phyloP scores from a whole-genome alignment of 2,888 invertebrate genomes.

The Nemotelus pantherinus region DNA sequence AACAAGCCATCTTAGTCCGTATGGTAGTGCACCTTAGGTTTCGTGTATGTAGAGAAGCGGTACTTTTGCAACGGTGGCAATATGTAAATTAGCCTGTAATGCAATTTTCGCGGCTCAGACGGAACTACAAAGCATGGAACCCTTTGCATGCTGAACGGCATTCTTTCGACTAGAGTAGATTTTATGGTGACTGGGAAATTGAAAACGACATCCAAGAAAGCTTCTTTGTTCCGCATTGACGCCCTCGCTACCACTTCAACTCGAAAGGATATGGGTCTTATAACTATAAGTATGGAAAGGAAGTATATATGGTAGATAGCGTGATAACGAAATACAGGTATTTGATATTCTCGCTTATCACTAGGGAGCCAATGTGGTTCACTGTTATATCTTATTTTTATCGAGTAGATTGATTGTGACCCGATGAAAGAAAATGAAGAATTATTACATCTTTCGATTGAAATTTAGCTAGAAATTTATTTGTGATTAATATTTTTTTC shows the following conservation, averaged over 20 bases:
- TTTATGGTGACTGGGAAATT: conserved; percentile 42
- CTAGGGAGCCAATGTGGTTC: too few relatives aligned
- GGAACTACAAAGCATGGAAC: conserved; percentile 7
- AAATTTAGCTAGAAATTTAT: too few relatives aligned
- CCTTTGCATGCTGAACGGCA: conserved; percentile 38
- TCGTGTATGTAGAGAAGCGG: background rate
- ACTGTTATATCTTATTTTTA: too few relatives aligned
- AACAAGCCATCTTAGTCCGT: conserved; percentile 22
- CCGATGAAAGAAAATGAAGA: too few relatives aligned
- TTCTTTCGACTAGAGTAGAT: conserved; percentile 26
- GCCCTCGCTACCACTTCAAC: background rate
- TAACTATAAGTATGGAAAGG: background rate
- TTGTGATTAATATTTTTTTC: too few relatives aligned
- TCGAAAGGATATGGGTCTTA: background rate
- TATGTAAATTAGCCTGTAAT: conserved; percentile 40
- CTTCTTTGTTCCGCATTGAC: conserved; percentile 33
- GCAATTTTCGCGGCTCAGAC: conserved; percentile 16
- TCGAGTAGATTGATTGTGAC: too few relatives aligned
- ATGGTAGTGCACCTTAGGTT: background rate
- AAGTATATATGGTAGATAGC: background rate
- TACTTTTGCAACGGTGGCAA: conserved; percentile 13
- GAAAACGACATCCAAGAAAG: conserved; percentile 43
- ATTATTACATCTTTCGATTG: too few relatives aligned
- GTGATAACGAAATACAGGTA: too few relatives aligned
- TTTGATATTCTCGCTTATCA: too few relatives aligned